Conservation (phyloP, 2,797 vertebrate genomes). For the Hoplostethus mediterraneus region DNA sequence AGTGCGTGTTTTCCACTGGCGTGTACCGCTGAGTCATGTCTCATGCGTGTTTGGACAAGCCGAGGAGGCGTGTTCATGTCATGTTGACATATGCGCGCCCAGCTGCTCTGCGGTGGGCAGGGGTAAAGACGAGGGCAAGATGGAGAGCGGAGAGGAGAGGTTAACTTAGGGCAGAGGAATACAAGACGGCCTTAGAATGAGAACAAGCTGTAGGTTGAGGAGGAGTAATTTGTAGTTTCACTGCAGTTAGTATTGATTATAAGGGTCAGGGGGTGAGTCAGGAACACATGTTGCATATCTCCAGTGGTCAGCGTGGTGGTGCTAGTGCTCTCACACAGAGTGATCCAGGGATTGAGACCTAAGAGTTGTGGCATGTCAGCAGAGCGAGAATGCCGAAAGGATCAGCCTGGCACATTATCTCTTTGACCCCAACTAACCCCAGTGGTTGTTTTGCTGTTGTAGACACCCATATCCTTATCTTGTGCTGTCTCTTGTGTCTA, state of each 20-base stretch:
- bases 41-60: constrained; percentile 72
- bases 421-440: constrained; percentile 71
- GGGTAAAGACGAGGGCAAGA: constrained; percentile 28
- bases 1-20: constrained; percentile 54
- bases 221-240: constrained; percentile 26
- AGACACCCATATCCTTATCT: constrained; percentile 64
- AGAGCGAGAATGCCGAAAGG: constrained; percentile 60
- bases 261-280: constrained; percentile 27
- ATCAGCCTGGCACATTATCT: constrained; percentile 54
- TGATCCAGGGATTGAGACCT: constrained; percentile 43
- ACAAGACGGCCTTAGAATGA: constrained; percentile 18
- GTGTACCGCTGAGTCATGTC: constrained; percentile 71
- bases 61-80: constrained; percentile 49
- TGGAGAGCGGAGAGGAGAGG: constrained; percentile 40
- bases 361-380: constrained; percentile 31
- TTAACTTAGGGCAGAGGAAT: constrained; percentile 54
- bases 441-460: constrained; percentile 52
- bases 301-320: not conserved
- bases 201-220: constrained; percentile 4
- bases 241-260: constrained; percentile 47
- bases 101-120: constrained; percentile 35
- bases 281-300: constrained; percentile 16
- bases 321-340: constrained; percentile 9
- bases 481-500: constrained; percentile 38
- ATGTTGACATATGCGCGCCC: constrained; percentile 68